Base-by-base conservation (phyloP, 2,113 vertebrate genomes). In the Polyodon spathula region DNA sequence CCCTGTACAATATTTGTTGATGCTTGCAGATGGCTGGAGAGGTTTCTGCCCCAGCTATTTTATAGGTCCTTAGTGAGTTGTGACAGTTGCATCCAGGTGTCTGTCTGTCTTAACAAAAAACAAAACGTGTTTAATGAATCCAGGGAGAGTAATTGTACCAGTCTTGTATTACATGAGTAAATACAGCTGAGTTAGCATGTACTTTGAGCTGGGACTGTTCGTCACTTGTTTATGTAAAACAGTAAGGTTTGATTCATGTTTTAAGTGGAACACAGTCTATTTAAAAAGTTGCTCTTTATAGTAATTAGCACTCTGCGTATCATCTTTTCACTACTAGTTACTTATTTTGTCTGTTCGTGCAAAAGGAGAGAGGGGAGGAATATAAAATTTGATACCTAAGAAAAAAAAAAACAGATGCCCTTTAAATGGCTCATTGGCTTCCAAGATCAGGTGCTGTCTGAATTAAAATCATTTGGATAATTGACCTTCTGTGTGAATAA, bases 391-490 rank as follows among this genome's bases (percentile, higher is more conserved):
- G 14, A 9, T 86, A 77, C 78, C 75, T 80, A 55, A 84, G 75
- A 81, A 81, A 85, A 82, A 71, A 74, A 66, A 69, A 71, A 80
- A 73, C 81, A 80, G 75, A 79, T 86, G 67, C 81, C 81, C 78
- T 91, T 88, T 86, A 68, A 63, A 74, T 78, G 80, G 76, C 73
- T 90, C 86, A 83, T 83, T 84, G 80, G 60, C 71, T 86, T 71
- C 69, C 67, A 74, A 72, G 78, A 88, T 82, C 73, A 83, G 73
- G 77, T 84, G 68, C 72, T 76, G 67, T 77, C 78, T 76, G 71
- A 88, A 86, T 87, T 84, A 83, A 77, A 81, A 82, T 73, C 70
- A 79, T 89, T 87, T 87, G 75, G 79, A 79, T 89, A 89, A 90
- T 85, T 90, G 82, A 86, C 84, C 82, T 88, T 89, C 82, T 81